phyloP scores from a whole-genome alignment of 2,888 invertebrate genomes.

The Xylocampa areola region DNA sequence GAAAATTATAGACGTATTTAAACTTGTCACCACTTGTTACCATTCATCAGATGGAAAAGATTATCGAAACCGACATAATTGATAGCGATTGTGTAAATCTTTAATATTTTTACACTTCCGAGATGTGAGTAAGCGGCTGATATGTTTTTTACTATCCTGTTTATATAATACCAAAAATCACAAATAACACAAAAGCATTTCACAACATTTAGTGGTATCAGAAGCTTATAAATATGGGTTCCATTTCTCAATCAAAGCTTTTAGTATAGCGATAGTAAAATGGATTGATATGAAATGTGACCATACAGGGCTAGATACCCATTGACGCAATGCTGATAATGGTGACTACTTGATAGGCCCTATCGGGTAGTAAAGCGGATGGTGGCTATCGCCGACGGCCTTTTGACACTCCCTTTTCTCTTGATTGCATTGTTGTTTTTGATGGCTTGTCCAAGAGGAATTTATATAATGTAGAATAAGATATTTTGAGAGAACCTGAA shows the following conservation, averaged over 20 bases:
- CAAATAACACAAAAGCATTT: constrained; percentile 7
- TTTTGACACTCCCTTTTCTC: constrained; percentile 22
- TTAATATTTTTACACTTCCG: too few relatives aligned
- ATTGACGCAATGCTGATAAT: constrained; percentile 36
- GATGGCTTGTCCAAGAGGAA: neutral
- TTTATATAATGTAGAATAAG: neutral
- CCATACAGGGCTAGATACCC: constrained; percentile 19
- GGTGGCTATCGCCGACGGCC: constrained; percentile 1
- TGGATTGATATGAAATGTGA: constrained; percentile 28
- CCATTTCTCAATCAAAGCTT: constrained; percentile 49
- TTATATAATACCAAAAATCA: neutral
- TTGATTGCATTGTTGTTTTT: constrained; percentile 17
- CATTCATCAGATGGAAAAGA: too few relatives aligned
- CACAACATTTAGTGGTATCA: constrained; percentile 21
- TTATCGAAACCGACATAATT: too few relatives aligned
- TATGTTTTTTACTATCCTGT: neutral
- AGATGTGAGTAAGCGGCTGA: too few relatives aligned
- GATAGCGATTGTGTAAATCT: too few relatives aligned
- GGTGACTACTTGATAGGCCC: constrained; percentile 5
- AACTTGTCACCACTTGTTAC: too few relatives aligned
- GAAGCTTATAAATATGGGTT: constrained; percentile 12
- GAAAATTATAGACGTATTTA: too few relatives aligned
- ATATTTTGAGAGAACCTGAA: too few relatives aligned
- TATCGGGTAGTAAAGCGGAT: constrained; percentile 13
- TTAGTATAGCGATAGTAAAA: constrained; percentile 44